phyloP scores from a whole-genome alignment of 2,888 invertebrate genomes.

The Amphipyra tragopoginis region DNA sequence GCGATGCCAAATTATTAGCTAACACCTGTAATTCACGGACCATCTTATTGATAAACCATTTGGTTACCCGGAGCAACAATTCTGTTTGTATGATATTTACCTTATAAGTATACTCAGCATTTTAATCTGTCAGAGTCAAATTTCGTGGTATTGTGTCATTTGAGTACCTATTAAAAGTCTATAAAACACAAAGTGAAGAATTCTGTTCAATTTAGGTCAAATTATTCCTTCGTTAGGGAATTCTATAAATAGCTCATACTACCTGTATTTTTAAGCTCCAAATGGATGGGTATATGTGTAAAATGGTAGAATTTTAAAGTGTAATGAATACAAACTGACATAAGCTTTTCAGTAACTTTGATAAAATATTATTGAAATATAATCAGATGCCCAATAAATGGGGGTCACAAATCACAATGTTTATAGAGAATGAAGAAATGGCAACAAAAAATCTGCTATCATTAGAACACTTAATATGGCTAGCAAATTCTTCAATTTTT shows the following conservation, averaged over 20 bases:
- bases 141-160: constrained; percentile 36
- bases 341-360: not conserved
- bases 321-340: too few species aligned
- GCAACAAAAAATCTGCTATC: too few species aligned
- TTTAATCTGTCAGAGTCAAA: constrained; percentile 33
- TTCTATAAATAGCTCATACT: constrained; percentile 38
- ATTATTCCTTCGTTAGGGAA: constrained; percentile 22
- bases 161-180: constrained; percentile 9
- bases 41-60: constrained; percentile 16
- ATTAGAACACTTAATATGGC: too few species aligned
- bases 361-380: not conserved
- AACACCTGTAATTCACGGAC: constrained; percentile 39
- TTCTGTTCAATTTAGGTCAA: constrained; percentile 29
- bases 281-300: too few species aligned
- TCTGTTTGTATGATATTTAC: constrained; percentile 23
- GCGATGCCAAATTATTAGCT: constrained; percentile 57
- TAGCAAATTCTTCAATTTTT: too few species aligned
- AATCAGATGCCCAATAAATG: too few species aligned
- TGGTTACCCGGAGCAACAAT: constrained; percentile 27
- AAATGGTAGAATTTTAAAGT: too few species aligned
- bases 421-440: too few species aligned
- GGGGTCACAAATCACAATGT: too few species aligned
- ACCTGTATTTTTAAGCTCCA: constrained; percentile 26
- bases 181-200: not conserved
- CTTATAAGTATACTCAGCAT: constrained; percentile 15